Percentiles rank a stretch among this genome's conserved stretches.
Evolutionary conservation across 1,140 invertebrate species (phyloP).

Genomic region (Teleopsis dalmanni): DNA sequence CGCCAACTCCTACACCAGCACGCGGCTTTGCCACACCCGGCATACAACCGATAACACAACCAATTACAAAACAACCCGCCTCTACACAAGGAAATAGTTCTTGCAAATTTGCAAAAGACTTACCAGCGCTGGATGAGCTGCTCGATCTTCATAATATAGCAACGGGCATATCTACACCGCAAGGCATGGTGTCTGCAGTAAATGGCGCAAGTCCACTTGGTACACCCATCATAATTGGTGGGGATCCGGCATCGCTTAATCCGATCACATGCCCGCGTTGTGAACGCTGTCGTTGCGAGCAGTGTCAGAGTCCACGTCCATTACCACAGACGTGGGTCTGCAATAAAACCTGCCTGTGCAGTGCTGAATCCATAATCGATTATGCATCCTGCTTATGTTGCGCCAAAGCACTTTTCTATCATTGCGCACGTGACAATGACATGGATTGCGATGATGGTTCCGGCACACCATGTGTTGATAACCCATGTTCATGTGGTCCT

Average conservation of each 20-base stretch:
- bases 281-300: slow-evolving; percentile 76
- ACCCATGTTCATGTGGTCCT: slow-evolving; percentile 77
- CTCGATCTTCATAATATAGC: slow-evolving; percentile 20
- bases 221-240: slow-evolving; percentile 26
- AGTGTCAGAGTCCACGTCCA: slow-evolving; percentile 73
- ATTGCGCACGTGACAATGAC: slow-evolving; percentile 69
- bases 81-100: slow-evolving; percentile 21
- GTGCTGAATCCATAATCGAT: slow-evolving; percentile 76
- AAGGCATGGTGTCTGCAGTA: slow-evolving; percentile 12
- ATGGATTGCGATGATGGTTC: slow-evolving; percentile 61
- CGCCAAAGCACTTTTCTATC: slow-evolving; percentile 86
- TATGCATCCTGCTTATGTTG: slow-evolving; percentile 88
- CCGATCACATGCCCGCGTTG: slow-evolving; percentile 80
- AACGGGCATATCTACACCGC: slow-evolving; percentile 9
- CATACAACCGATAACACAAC: slow-evolving; percentile 17
- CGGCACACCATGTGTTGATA: slow-evolving; percentile 63
- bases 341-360: slow-evolving; percentile 76
- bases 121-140: slow-evolving; percentile 35
- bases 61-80: slow-evolving; percentile 53
- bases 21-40: slow-evolving; percentile 13
- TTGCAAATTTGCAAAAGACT: slow-evolving; percentile 49
- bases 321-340: slow-evolving; percentile 83
- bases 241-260: slow-evolving; percentile 33
- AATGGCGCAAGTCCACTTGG: slow-evolving; percentile 17
- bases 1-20: slow-evolving; percentile 18